Percentiles rank a stretch among this genome's conserved stretches.
These are phyloP conservation scores for Trypoxylon attenuatum DNA, from an alignment of 2,888 invertebrate genomes.

Conservation along the genomic window DNA sequence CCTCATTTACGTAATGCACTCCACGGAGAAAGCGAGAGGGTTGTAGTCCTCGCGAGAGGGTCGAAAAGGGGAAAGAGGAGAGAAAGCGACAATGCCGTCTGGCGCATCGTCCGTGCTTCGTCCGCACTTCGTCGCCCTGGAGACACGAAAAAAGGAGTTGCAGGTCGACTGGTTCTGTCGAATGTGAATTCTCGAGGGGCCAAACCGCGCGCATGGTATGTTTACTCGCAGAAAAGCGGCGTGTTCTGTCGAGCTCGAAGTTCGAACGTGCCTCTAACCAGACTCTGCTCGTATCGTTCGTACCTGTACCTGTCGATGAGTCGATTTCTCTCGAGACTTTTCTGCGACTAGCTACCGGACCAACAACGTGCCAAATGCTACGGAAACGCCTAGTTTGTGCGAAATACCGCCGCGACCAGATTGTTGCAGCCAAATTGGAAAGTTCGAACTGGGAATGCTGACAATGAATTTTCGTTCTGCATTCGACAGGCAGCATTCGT, in stretches of 20 bases:
- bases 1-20: constrained; percentile 71
- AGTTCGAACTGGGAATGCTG: too few species aligned
- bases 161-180: constrained; percentile 32
- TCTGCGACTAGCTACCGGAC: constrained; percentile 24
- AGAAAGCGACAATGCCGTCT: constrained; percentile 60
- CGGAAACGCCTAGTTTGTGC: too few species aligned
- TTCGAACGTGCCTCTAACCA: neutral
- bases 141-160: constrained; percentile 40
- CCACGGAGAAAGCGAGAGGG: constrained; percentile 34
- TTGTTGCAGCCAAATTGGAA: too few species aligned
- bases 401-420: too few species aligned
- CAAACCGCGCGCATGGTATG: neutral
- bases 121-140: constrained; percentile 62
- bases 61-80: neutral
- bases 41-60: too few species aligned
- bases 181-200: constrained; percentile 23
- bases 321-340: constrained; percentile 50
- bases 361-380: too few species aligned
- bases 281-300: constrained; percentile 15
- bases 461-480: too few species aligned
- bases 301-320: constrained; percentile 21
- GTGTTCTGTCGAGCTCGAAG: neutral
- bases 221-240: neutral
- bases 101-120: constrained; percentile 49
- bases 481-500: too few species aligned